These are phyloP conservation scores for Phrynocephalus versicolor DNA, from an alignment of 2,113 vertebrate genomes.

Conservation along the genomic window DNA sequence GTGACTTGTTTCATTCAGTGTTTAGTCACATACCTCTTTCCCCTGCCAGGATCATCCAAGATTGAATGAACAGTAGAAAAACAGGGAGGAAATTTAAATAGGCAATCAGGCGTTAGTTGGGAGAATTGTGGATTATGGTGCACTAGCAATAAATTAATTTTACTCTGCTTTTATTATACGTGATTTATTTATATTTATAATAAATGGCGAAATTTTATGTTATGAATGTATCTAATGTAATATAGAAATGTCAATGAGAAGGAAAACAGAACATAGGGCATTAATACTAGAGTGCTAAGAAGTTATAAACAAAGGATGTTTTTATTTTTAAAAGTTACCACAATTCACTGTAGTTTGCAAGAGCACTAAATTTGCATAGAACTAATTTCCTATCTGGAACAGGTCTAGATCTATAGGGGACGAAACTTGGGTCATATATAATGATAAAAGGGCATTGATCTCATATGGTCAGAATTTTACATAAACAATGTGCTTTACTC, in stretches of 20 bases:
- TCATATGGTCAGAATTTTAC: not conserved
- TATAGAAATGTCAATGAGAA: constrained; percentile 54
- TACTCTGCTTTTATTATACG: constrained; percentile 63
- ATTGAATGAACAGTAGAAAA: constrained; percentile 88
- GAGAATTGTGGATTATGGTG: constrained; percentile 68
- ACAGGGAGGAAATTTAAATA: constrained; percentile 93
- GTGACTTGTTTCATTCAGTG: constrained; percentile 79
- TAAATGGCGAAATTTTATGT: constrained; percentile 60
- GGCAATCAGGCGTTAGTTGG: constrained; percentile 82
- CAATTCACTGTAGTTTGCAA: constrained; percentile 32
- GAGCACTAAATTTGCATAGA: constrained; percentile 29
- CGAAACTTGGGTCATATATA: not conserved
- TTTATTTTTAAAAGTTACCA: constrained; percentile 27
- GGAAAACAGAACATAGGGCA: constrained; percentile 62
- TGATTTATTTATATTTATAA: constrained; percentile 43
- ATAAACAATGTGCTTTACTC: constrained; percentile 37
- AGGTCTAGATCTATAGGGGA: not conserved
- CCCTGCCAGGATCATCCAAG: constrained; percentile 93
- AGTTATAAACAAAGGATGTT: constrained; percentile 52
- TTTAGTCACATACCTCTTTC: constrained; percentile 96
- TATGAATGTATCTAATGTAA: constrained; percentile 52
- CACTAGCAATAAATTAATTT: constrained; percentile 70
- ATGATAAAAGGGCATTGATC: not conserved
- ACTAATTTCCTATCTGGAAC: not conserved
- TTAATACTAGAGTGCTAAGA: constrained; percentile 45